phyloP scores from a whole-genome alignment of 2,888 invertebrate species.

The Philaethria dido region DNA sequence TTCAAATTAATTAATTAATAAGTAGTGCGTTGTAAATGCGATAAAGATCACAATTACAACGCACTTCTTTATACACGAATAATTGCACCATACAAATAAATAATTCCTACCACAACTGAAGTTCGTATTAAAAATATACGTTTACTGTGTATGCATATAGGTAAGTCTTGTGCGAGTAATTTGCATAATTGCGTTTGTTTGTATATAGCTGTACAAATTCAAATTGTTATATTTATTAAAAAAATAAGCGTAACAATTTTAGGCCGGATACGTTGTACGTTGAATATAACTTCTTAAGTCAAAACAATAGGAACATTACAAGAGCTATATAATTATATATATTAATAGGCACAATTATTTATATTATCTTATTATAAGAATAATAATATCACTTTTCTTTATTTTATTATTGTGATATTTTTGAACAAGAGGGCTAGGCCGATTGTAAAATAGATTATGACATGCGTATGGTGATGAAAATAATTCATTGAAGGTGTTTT shows the following conservation, averaged over 20 bases:
- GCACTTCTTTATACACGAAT: not conserved
- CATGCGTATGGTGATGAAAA: conserved; percentile 9
- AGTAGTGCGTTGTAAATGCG: not conserved
- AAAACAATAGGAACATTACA: conserved; percentile 5
- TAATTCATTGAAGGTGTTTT: not conserved
- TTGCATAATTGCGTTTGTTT: not conserved
- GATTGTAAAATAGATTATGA: not conserved
- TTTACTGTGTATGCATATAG: not conserved
- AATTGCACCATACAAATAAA: not conserved
- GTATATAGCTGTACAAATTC: not conserved
- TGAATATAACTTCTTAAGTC: not conserved
- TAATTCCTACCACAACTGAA: not conserved
- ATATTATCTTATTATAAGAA: not conserved
- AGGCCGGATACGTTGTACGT: conserved; percentile 21
- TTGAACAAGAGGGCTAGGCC: not conserved
- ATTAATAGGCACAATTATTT: conserved; percentile 15
- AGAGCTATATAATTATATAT: not conserved
- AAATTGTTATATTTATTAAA: not conserved
- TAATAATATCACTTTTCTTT: not conserved
- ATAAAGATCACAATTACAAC: not conserved
- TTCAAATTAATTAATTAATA: not conserved
- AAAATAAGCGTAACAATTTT: conserved; percentile 18
- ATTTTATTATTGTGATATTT: not conserved
- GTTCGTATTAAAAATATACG: not conserved
- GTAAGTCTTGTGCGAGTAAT: not conserved